phyloP scores from a whole-genome alignment of 2,113 vertebrate species.

The Cryptotis parvus region DNA sequence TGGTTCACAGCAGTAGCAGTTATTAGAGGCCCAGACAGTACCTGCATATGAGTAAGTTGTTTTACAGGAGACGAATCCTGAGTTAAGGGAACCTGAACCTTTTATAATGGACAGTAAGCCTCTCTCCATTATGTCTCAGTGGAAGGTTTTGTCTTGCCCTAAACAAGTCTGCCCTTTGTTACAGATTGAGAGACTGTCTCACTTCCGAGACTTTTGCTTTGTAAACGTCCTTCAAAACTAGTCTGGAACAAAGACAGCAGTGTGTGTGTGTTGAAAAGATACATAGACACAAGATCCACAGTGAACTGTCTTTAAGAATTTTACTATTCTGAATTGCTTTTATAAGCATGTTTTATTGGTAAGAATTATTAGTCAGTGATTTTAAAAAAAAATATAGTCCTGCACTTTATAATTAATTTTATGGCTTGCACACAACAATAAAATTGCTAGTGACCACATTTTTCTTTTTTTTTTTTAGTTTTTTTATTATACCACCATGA shows the following conservation, averaged over 20 bases:
- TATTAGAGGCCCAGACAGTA: background rate
- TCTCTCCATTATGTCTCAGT: background rate
- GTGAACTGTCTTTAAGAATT: slow-evolving; percentile 15
- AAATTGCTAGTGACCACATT: background rate
- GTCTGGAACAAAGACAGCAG: background rate
- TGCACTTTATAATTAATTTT: background rate
- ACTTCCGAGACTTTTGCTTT: slow-evolving; percentile 3
- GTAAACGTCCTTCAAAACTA: background rate
- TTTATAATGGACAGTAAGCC: background rate
- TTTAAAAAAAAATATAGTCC: slow-evolving; percentile 8
- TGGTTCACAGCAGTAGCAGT: background rate
- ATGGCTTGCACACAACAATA: too few relatives aligned
- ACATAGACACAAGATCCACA: background rate
- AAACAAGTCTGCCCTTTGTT: slow-evolving; percentile 33
- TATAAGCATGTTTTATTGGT: slow-evolving; percentile 25
- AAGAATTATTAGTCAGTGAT: background rate
- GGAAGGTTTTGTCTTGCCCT: background rate
- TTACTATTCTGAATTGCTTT: slow-evolving; percentile 49
- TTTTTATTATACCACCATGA: too few relatives aligned
- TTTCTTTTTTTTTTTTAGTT: too few relatives aligned
- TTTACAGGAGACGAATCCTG: background rate
- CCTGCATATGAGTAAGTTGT: background rate
- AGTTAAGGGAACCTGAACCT: background rate
- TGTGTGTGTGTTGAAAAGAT: background rate
- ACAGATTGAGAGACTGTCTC: background rate